phyloP scores from a whole-genome alignment of 2,888 invertebrate genomes.

The Acanthosepion lycidas region DNA sequence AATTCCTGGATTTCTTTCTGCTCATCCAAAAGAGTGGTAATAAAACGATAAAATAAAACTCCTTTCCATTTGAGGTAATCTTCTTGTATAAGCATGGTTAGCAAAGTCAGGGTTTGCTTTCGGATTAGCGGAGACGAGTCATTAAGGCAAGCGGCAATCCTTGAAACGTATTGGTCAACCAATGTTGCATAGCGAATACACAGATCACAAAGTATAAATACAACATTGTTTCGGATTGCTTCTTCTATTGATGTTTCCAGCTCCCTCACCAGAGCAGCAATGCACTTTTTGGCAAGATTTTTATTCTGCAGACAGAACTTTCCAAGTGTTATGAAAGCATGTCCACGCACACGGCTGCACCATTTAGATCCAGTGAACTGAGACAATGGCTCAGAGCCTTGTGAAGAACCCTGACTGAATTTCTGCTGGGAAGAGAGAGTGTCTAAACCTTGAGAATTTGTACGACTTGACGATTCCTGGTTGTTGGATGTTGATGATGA shows the following conservation, averaged over 20 bases:
- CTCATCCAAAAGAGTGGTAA: constrained; percentile 75
- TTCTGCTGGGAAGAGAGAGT: constrained; percentile 49
- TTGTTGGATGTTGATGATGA: background rate
- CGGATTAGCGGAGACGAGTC: constrained; percentile 79
- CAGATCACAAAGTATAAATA: constrained; percentile 80
- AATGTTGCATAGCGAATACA: constrained; percentile 83
- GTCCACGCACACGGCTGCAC: constrained; percentile 70
- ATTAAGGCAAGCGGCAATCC: constrained; percentile 81
- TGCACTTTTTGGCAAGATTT: constrained; percentile 79
- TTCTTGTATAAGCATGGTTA: constrained; percentile 83
- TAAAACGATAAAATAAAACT: constrained; percentile 81
- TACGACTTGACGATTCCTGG: background rate
- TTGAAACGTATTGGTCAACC: constrained; percentile 81
- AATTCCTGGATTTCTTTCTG: constrained; percentile 68
- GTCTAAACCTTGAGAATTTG: background rate
- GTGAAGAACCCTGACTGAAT: constrained; percentile 49
- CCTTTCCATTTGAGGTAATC: constrained; percentile 83
- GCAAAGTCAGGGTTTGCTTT: constrained; percentile 80
- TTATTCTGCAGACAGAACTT: constrained; percentile 82
- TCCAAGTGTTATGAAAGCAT: constrained; percentile 76
- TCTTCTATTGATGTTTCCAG: constrained; percentile 77
- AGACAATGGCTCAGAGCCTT: constrained; percentile 61
- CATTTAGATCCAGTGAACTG: constrained; percentile 71
- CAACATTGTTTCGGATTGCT: constrained; percentile 81
- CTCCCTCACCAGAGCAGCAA: constrained; percentile 80